Evolutionary conservation across 1,140 invertebrate species (phyloP).

Genomic region (Dryas iulia): DNA sequence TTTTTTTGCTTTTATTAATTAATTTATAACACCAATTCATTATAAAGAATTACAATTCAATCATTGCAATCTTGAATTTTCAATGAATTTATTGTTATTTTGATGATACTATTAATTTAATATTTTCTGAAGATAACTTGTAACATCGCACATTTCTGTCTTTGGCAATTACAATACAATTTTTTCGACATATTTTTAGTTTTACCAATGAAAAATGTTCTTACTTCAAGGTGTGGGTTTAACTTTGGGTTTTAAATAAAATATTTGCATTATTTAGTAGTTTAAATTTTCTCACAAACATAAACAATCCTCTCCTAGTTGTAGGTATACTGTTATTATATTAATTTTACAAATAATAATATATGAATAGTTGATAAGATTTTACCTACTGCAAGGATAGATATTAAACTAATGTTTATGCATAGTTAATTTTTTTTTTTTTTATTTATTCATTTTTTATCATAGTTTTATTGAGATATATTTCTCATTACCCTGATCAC

Average conservation of each 20-base stretch:
- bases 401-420: too few species aligned
- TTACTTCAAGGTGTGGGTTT: constrained; percentile 43
- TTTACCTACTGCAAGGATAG: too few species aligned
- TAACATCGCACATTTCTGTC: constrained; percentile 41
- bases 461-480: too few species aligned
- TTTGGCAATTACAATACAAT: constrained; percentile 43
- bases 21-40: constrained; percentile 32
- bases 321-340: too few species aligned
- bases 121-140: constrained; percentile 36
- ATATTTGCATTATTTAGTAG: constrained; percentile 7
- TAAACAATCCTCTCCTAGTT: too few species aligned
- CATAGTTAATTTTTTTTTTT: too few species aligned
- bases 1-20: constrained; percentile 34
- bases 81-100: constrained; percentile 60
- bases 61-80: constrained; percentile 49
- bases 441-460: too few species aligned
- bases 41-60: constrained; percentile 39
- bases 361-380: too few species aligned
- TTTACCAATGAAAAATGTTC: constrained; percentile 65
- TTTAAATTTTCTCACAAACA: too few species aligned
- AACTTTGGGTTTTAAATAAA: constrained; percentile 44
- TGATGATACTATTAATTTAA: constrained; percentile 30
- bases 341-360: too few species aligned
- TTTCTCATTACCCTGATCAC: too few species aligned
- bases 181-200: constrained; percentile 31